Evolutionary conservation across 2,113 vertebrate species (phyloP).

Genomic region (Channa argus): DNA sequence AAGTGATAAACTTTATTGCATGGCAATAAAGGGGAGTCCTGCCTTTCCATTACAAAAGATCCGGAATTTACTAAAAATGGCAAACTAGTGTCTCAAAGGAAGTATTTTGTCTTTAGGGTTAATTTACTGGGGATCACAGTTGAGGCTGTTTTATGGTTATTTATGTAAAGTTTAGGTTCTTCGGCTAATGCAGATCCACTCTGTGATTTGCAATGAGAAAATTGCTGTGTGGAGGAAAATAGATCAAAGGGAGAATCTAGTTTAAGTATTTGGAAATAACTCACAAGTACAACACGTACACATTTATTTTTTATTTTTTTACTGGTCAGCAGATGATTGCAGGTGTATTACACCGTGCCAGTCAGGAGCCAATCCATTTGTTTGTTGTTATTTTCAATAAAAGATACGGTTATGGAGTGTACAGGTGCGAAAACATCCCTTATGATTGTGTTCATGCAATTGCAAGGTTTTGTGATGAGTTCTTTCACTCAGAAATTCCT

Average conservation of each 20-base stretch:
- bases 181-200: background rate
- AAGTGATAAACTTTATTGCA: background rate
- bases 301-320: too few relatives aligned
- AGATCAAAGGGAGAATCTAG: too few relatives aligned
- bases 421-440: conserved; percentile 56
- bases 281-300: too few relatives aligned
- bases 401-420: conserved; percentile 22
- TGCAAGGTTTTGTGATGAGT: conserved; percentile 41
- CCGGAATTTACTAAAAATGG: background rate
- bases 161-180: conserved; percentile 2
- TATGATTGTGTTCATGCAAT: conserved; percentile 48
- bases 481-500: conserved; percentile 46
- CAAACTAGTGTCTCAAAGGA: background rate
- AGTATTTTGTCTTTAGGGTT: background rate
- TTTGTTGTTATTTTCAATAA: conserved; percentile 59
- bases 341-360: conserved; percentile 1
- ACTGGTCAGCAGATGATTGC: too few relatives aligned
- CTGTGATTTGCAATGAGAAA: too few relatives aligned
- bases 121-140: background rate
- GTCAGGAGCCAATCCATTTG: conserved; percentile 29
- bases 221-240: too few relatives aligned
- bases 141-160: background rate
- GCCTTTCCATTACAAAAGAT: background rate
- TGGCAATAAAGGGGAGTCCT: background rate
- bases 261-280: too few relatives aligned